These are phyloP conservation scores for Drosophila saltans DNA, from an alignment of 1,140 invertebrate genomes.

Conservation along the genomic window DNA sequence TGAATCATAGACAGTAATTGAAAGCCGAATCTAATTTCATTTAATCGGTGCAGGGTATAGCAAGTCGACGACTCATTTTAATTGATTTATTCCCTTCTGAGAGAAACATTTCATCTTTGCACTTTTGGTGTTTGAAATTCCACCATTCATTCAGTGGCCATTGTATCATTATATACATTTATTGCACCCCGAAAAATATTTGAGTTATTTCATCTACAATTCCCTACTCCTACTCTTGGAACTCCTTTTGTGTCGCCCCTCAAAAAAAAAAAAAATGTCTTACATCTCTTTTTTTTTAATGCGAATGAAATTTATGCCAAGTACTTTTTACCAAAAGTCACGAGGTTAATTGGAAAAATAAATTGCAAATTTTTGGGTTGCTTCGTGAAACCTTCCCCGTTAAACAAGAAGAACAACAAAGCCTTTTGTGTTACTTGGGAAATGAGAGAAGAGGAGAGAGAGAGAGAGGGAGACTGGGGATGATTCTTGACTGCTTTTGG, in stretches of 20 bases:
- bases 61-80: too few relatives aligned
- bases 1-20: too few relatives aligned
- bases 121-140: too few relatives aligned
- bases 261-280: background rate
- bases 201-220: background rate
- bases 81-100: too few relatives aligned
- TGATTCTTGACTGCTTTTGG: constrained; percentile 6
- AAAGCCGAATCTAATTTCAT: too few relatives aligned
- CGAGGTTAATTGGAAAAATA: constrained; percentile 82
- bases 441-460: constrained; percentile 45
- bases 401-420: constrained; percentile 37
- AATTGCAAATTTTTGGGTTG: constrained; percentile 74
- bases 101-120: too few relatives aligned
- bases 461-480: constrained; percentile 6
- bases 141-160: too few relatives aligned
- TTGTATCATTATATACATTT: background rate
- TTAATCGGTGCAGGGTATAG: too few relatives aligned
- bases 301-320: constrained; percentile 80
- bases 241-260: constrained; percentile 13
- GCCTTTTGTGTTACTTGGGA: constrained; percentile 19
- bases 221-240: background rate
- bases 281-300: constrained; percentile 41
- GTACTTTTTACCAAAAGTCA: constrained; percentile 75
- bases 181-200: background rate
- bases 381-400: constrained; percentile 45